A percentile compares a stretch with the other conserved stretches of the same genome.
Evolutionary conservation across 1,140 invertebrate genomes (phyloP).

Genomic region (Tetragonula clypearis): DNA sequence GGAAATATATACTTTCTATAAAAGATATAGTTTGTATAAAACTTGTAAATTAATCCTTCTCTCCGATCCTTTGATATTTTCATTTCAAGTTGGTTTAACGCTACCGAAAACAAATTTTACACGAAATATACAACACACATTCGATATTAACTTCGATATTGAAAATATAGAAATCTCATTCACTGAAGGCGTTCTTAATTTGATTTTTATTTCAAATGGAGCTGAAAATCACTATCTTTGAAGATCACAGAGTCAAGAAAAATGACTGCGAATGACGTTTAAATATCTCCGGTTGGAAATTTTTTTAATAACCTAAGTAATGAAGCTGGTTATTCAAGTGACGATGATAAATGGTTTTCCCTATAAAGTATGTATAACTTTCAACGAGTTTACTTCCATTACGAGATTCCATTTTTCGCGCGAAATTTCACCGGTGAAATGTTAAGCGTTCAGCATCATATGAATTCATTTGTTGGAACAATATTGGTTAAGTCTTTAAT

Average conservation of each 20-base stretch:
- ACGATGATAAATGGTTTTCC: constrained; percentile 32
- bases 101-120: no score
- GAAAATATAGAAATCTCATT: no score
- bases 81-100: no score
- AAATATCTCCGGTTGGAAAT: background rate
- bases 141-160: no score
- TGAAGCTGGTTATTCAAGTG: constrained; percentile 25
- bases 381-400: background rate
- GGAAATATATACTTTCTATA: no score
- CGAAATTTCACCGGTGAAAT: background rate
- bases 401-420: background rate
- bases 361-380: constrained; percentile 14
- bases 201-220: no score
- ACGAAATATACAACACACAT: no score
- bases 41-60: no score
- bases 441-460: background rate
- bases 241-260: background rate
- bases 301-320: constrained; percentile 34
- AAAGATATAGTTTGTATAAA: no score
- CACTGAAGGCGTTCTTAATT: no score
- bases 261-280: background rate
- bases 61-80: no score
- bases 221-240: no score
- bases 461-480: background rate
- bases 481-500: background rate